These are phyloP conservation scores for Creontiades dilutus DNA, from an alignment of 2,888 invertebrate species.

Conservation along the genomic window DNA sequence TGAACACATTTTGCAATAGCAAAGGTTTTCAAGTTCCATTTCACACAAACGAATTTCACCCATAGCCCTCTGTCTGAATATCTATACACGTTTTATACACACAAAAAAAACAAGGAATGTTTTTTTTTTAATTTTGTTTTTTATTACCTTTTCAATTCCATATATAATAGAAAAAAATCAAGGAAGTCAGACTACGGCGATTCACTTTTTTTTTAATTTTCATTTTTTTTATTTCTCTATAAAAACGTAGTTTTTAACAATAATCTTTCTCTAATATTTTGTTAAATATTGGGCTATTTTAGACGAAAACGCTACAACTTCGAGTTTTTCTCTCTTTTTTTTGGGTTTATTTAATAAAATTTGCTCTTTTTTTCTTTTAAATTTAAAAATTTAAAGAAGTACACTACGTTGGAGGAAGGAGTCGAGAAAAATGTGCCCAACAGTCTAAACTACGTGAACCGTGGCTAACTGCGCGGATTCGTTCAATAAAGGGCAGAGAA, in stretches of 20 bases:
- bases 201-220: too few relatives aligned
- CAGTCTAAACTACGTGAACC: neutral
- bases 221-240: neutral
- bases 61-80: neutral
- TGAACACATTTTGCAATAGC: neutral
- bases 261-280: conserved; percentile 7
- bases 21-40: neutral
- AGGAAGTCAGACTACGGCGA: conserved; percentile 21
- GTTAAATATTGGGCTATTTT: neutral
- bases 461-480: neutral
- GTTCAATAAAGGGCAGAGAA: too few relatives aligned
- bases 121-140: neutral
- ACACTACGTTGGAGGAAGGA: neutral
- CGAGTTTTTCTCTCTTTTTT: neutral
- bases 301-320: neutral
- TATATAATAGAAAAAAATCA: neutral
- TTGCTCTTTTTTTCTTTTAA: neutral
- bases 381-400: too few relatives aligned
- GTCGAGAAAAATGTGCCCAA: neutral
- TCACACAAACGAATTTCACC: conserved; percentile 18
- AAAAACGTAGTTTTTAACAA: conserved; percentile 12
- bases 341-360: neutral
- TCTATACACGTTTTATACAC: conserved; percentile 16
- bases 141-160: conserved; percentile 33
- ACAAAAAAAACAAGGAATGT: neutral